phyloP scores from a whole-genome alignment of 2,113 vertebrate genomes.

The Platichthys stellatus region DNA sequence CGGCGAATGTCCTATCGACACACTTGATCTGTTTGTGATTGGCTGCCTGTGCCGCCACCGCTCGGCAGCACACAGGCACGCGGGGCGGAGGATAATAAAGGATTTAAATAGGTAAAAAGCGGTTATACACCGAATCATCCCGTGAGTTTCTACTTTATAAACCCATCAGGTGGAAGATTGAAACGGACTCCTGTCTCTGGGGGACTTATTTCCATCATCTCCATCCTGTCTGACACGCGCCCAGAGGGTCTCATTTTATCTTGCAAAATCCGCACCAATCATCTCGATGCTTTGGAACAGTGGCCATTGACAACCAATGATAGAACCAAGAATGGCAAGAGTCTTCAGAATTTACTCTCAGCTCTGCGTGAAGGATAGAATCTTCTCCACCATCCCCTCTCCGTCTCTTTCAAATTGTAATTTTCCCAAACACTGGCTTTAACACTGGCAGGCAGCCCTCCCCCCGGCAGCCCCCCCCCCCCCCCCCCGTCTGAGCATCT shows the following conservation, averaged over 20 bases:
- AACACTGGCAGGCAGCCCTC: too few species aligned
- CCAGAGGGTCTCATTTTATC: constrained; percentile 11
- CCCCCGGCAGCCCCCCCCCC: too few species aligned
- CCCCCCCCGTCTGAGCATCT: too few species aligned
- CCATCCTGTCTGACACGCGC: not conserved
- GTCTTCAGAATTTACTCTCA: constrained; percentile 18
- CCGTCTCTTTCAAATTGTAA: constrained; percentile 8
- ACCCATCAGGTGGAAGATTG: constrained; percentile 25
- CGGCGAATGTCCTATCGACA: constrained; percentile 31
- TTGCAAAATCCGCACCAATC: constrained; percentile 1
- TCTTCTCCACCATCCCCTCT: not conserved
- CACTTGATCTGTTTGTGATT: constrained; percentile 41
- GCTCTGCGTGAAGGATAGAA: not conserved
- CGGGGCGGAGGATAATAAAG: constrained; percentile 2
- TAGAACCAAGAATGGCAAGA: not conserved
- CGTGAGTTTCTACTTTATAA: constrained; percentile 31
- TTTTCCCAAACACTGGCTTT: not conserved
- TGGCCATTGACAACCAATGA: not conserved
- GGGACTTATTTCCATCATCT: constrained; percentile 18
- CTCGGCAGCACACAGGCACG: not conserved
- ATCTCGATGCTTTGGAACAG: constrained; percentile 11
- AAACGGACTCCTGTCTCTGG: constrained; percentile 14
- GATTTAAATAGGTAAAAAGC: constrained; percentile 34
- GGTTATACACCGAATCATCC: constrained; percentile 5
- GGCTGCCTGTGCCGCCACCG: constrained; percentile 7